These are phyloP conservation scores for Peromyscus leucopus DNA, from an alignment of 2,113 vertebrate species.

Conservation along the genomic window DNA sequence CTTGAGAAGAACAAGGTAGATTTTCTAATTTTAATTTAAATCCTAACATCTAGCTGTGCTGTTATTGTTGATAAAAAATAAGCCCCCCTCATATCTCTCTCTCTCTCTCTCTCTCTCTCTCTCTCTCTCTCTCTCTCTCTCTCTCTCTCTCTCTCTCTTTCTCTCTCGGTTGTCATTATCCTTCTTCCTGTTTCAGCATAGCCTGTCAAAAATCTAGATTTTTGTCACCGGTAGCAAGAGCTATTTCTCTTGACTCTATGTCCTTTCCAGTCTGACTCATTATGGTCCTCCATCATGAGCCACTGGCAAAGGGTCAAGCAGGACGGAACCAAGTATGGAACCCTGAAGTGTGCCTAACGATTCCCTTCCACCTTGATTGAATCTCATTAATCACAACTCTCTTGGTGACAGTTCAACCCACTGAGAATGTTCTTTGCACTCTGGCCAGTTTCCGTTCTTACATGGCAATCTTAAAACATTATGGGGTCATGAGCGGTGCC, in stretches of 20 bases:
- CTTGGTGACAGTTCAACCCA: background rate
- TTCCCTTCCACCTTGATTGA: background rate
- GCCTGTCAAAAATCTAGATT: conserved; percentile 63
- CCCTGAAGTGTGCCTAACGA: background rate
- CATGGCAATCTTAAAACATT: background rate
- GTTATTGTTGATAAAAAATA: conserved; percentile 14
- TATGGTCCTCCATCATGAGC: conserved; percentile 44
- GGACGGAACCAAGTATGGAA: background rate
- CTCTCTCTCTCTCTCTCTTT: too few relatives aligned
- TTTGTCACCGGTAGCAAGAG: conserved; percentile 52
- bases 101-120: too few relatives aligned
- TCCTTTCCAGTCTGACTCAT: conserved; percentile 57
- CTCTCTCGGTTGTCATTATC: background rate
- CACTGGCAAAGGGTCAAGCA: conserved; percentile 14
- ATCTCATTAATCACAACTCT: conserved; percentile 49
- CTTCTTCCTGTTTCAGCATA: conserved; percentile 53
- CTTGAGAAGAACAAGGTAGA: conserved; percentile 48
- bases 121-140: too few relatives aligned
- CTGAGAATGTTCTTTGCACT: background rate
- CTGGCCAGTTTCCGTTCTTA: background rate
- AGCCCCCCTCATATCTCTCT: background rate
- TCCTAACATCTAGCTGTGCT: conserved; percentile 34
- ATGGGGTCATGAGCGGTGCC: background rate
- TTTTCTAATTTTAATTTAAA: conserved; percentile 45
- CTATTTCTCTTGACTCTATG: conserved; percentile 32